phyloP scores from a whole-genome alignment of 2,888 invertebrate species.

The Dolichomitus sp. region DNA sequence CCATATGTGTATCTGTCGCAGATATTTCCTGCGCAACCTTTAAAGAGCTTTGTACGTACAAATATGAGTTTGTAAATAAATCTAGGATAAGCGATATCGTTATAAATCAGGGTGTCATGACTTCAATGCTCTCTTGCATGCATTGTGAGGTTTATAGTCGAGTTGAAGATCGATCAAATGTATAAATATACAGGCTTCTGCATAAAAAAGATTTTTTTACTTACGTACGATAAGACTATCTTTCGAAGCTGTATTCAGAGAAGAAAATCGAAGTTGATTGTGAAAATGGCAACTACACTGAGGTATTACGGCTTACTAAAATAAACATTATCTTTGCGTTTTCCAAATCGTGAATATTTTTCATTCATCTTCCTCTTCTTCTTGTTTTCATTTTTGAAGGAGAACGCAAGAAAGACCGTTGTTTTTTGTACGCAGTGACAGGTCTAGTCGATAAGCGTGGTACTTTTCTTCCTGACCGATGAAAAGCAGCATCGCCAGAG shows the following conservation, averaged over 20 bases:
- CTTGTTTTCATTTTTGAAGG: background rate
- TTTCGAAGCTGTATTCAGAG: constrained; percentile 3
- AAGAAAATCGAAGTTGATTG: background rate
- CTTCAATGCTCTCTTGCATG: background rate
- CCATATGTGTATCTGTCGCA: background rate
- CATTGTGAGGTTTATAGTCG: constrained; percentile 7
- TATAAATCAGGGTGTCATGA: background rate
- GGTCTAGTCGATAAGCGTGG: no score
- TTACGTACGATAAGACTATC: background rate
- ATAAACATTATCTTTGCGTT: background rate
- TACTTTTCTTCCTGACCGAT: no score
- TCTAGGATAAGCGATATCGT: constrained; percentile 17
- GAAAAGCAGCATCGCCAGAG: no score
- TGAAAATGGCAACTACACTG: background rate
- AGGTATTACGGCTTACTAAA: background rate
- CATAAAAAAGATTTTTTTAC: constrained; percentile 8
- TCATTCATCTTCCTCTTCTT: background rate
- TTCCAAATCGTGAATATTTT: background rate
- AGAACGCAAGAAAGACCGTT: background rate
- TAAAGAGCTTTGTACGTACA: constrained; percentile 21
- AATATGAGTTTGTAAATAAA: constrained; percentile 27
- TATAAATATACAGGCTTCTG: background rate
- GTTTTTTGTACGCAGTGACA: no score
- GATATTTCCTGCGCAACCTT: background rate
- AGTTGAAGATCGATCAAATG: background rate